Evolutionary conservation across 2,888 invertebrate genomes (phyloP).

Genomic region (Drosophila lutescens): DNA sequence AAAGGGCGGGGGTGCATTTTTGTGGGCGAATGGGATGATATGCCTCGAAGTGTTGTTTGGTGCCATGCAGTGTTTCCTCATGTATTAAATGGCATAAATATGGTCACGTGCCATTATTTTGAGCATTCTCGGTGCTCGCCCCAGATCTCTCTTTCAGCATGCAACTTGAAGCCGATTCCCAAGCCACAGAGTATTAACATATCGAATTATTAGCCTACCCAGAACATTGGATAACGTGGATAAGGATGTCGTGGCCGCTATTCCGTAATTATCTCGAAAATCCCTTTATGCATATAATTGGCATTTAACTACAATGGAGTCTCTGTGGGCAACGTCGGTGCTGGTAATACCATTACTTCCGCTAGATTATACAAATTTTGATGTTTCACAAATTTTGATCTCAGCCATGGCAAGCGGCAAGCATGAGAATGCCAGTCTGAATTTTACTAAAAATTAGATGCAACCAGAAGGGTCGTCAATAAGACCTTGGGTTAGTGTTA

Average conservation of each 20-base stretch:
- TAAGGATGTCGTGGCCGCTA: slow-evolving; percentile 64
- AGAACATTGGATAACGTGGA: slow-evolving; percentile 81
- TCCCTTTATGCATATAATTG: slow-evolving; percentile 79
- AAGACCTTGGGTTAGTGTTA: neutral
- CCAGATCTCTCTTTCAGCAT: slow-evolving; percentile 41
- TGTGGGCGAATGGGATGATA: slow-evolving; percentile 42
- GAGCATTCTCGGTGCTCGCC: slow-evolving; percentile 24
- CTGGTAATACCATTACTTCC: slow-evolving; percentile 76
- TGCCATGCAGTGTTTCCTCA: slow-evolving; percentile 67
- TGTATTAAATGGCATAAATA: slow-evolving; percentile 83
- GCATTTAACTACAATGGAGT: slow-evolving; percentile 67
- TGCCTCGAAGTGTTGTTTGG: slow-evolving; percentile 43
- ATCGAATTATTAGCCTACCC: slow-evolving; percentile 80
- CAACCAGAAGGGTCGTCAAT: slow-evolving; percentile 16
- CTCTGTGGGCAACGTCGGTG: slow-evolving; percentile 70
- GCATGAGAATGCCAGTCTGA: slow-evolving; percentile 15
- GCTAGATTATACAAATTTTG: slow-evolving; percentile 68
- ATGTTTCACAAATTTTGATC: slow-evolving; percentile 24
- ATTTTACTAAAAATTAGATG: slow-evolving; percentile 17
- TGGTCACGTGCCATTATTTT: slow-evolving; percentile 82
- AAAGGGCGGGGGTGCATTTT: slow-evolving; percentile 54
- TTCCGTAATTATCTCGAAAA: slow-evolving; percentile 78
- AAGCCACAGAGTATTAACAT: slow-evolving; percentile 76
- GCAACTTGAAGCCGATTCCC: slow-evolving; percentile 64
- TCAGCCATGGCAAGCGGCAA: slow-evolving; percentile 11